These are phyloP conservation scores for Momotus momota DNA, from an alignment of 2,797 vertebrate species.

Conservation along the genomic window DNA sequence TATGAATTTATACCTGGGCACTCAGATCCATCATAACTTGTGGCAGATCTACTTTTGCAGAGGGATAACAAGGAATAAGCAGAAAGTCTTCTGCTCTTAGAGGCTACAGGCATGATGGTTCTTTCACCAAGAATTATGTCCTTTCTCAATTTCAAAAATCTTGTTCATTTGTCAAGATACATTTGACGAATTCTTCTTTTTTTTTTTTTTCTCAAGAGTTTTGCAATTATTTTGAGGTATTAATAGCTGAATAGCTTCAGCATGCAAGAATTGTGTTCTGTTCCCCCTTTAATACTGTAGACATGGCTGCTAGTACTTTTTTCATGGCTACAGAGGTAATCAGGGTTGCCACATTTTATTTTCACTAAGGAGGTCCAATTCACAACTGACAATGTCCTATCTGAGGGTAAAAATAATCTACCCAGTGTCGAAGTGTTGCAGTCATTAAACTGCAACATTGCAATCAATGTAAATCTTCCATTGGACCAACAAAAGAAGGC, in stretches of 20 bases:
- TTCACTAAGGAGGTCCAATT: neutral
- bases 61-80: neutral
- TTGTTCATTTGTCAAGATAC: slow-evolving; percentile 22
- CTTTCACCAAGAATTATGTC: neutral
- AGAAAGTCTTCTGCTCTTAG: neutral
- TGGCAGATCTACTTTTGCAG: neutral
- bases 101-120: neutral
- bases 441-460: slow-evolving; percentile 33
- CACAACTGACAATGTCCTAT: neutral
- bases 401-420: neutral
- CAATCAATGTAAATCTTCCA: slow-evolving; percentile 45
- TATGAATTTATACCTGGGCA: neutral
- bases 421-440: slow-evolving; percentile 14
- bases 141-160: neutral
- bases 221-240: slow-evolving; percentile 16
- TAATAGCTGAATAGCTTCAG: neutral
- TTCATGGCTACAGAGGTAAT: neutral
- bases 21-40: neutral
- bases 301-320: neutral
- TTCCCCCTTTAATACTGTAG: neutral
- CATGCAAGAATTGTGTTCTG: neutral
- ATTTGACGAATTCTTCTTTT: neutral
- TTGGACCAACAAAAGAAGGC: neutral
- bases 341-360: neutral
- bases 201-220: slow-evolving; percentile 1